These are phyloP conservation scores for Bombylius major DNA, from an alignment of 2,888 invertebrate species.

Conservation along the genomic window DNA sequence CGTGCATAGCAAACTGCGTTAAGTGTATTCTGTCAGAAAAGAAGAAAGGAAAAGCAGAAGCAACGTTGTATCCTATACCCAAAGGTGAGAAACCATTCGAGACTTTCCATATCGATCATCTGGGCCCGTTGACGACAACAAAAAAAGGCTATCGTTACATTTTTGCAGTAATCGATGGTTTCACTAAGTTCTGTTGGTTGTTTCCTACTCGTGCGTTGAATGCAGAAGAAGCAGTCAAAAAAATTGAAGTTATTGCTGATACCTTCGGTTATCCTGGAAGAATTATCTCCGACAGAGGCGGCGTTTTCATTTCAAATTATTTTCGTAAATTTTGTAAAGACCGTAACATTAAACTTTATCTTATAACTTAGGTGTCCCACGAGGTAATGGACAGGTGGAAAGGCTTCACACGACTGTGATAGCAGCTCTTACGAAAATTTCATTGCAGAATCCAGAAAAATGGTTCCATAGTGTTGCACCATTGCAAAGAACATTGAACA, in stretches of 20 bases:
- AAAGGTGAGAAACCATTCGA: slow-evolving; percentile 23
- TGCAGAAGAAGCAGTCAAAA: slow-evolving; percentile 11
- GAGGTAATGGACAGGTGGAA: slow-evolving; percentile 14
- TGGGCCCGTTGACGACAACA: slow-evolving; percentile 22
- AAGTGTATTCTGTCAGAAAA: slow-evolving; percentile 12
- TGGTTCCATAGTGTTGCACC: slow-evolving; percentile 20
- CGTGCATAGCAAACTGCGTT: not conserved
- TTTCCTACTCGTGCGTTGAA: slow-evolving; percentile 11
- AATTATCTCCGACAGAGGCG: slow-evolving; percentile 9
- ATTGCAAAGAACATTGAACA: slow-evolving; percentile 16
- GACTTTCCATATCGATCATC: slow-evolving; percentile 25
- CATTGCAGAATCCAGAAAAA: slow-evolving; percentile 13
- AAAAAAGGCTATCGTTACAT: slow-evolving; percentile 22
- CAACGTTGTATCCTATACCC: slow-evolving; percentile 22
- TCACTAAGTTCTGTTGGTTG: slow-evolving; percentile 20
- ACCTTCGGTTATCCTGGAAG: slow-evolving; percentile 10
- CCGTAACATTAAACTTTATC: slow-evolving; percentile 6
- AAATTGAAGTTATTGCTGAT: slow-evolving; percentile 9
- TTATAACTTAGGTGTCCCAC: slow-evolving; percentile 9
- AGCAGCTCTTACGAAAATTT: slow-evolving; percentile 8
- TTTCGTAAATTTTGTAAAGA: slow-evolving; percentile 10
- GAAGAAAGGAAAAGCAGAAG: slow-evolving; percentile 25
- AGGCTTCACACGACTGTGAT: slow-evolving; percentile 11
- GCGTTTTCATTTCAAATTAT: slow-evolving; percentile 10
- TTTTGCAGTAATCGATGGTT: slow-evolving; percentile 24